phyloP scores from a whole-genome alignment of 2,888 invertebrate genomes.

The Platycnemis pennipes region DNA sequence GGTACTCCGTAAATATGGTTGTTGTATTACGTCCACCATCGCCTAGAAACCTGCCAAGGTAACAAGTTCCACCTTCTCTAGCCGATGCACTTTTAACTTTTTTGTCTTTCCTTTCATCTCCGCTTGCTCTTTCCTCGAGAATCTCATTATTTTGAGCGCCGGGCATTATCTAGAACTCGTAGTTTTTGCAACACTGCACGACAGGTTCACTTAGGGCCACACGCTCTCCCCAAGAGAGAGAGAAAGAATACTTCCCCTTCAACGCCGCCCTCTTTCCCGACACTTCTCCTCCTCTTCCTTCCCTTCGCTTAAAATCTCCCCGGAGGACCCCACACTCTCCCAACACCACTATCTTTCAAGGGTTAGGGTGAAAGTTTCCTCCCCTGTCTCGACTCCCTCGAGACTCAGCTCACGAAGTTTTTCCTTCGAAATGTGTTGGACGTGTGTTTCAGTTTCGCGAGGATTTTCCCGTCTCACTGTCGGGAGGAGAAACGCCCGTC shows the following conservation, averaged over 20 bases:
- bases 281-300: background rate
- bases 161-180: no score
- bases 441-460: background rate
- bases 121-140: no score
- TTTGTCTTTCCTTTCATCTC: no score
- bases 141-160: no score
- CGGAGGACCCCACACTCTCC: background rate
- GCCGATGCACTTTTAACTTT: no score
- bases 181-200: no score
- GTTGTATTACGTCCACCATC: no score
- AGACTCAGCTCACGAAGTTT: background rate
- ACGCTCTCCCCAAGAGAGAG: background rate
- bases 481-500: background rate
- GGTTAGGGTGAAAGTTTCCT: background rate
- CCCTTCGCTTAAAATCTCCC: background rate
- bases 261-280: background rate
- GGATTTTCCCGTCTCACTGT: background rate
- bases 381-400: background rate
- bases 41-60: no score
- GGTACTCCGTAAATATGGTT: no score
- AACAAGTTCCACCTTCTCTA: no score
- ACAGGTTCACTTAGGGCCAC: background rate
- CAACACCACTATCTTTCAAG: background rate
- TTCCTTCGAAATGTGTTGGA: background rate
- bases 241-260: background rate